Evolutionary conservation across 2,113 vertebrate species (phyloP), one percentile per base, ranked within the genome.

Genomic region (Nannospalax galili): DNA sequence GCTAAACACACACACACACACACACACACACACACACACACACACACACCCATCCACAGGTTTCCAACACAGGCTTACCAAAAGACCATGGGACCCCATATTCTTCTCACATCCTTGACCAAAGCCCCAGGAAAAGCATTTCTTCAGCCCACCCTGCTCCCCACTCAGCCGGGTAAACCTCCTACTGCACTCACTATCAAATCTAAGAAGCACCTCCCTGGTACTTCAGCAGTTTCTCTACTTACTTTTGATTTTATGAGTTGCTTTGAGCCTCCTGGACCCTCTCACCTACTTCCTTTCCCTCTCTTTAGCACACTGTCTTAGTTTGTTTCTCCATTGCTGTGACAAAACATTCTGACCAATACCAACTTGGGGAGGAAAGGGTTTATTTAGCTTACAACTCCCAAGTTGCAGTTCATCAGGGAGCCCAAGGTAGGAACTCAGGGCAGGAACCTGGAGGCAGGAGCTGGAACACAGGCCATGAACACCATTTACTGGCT

Each of bases 21-120:
- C n/a, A n/a, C n/a, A n/a, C n/a, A 37, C 0, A 4, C 67, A 42
- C 10, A 10, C 37, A 1, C 8, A 37, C 0, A 4, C 67, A 37
- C 0, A 4, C 67, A 42, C 10, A 10, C 37, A 1, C 8, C 37
- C 8, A 58, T 58, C 60, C 32, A 3, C 16, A 32, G 14, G 6
- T 67, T 30, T 74, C 42, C 85, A 45, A 40, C 37, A 30, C 40
- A 37, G 26, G 8, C 26, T 11, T 80, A 45, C 37, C 15, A 8
- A 52, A 85, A 17, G n/a, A 11, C 30, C 80, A 45, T 5, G 10
- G 30, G 62, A 64, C 0, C 2, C n/a, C 22, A 74, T 62, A 69
- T 77, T 32, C 65, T 37, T 16, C 58, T 58, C 67, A 32, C 0
- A 22, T n/a, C 35, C 42, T 32, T 62, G 64, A 75, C 37, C 64